Evolutionary conservation across 2,113 vertebrate genomes (phyloP).

Genomic region (Pteronura brasiliensis): DNA sequence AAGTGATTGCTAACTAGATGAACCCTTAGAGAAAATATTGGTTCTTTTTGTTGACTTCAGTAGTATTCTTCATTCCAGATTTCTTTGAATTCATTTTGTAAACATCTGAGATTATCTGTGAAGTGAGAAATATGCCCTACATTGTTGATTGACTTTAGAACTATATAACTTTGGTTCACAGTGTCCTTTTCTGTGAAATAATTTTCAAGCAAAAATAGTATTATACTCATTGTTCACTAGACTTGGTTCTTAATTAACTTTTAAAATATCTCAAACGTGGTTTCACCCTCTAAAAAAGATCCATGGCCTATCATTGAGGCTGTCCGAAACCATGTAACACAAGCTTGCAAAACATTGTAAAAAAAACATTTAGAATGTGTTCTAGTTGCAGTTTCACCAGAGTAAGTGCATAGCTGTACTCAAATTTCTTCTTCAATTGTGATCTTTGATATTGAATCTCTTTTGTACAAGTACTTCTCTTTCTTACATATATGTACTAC

Average conservation of each 20-base stretch:
- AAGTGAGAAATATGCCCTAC: neutral
- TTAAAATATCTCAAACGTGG: neutral
- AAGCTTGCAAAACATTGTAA: neutral
- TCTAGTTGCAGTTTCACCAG: neutral
- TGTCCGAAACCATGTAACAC: neutral
- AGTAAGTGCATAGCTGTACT: neutral
- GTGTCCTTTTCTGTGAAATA: neutral
- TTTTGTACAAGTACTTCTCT: neutral
- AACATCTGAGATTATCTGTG: neutral
- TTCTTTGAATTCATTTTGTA: conserved; percentile 22
- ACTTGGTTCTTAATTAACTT: conserved; percentile 21
- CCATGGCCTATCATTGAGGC: neutral
- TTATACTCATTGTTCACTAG: neutral
- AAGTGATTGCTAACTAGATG: neutral
- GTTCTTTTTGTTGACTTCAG: neutral
- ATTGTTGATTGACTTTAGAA: neutral
- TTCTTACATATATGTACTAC: neutral
- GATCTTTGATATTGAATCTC: neutral
- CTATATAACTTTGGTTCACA: neutral
- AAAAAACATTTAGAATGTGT: neutral
- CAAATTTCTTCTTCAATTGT: neutral
- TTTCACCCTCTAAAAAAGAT: neutral
- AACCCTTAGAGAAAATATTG: neutral
- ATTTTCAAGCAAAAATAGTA: neutral
- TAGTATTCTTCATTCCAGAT: neutral